These are phyloP conservation scores for Anomalospiza imberbis DNA, from an alignment of 2,797 vertebrate species.

Conservation along the genomic window DNA sequence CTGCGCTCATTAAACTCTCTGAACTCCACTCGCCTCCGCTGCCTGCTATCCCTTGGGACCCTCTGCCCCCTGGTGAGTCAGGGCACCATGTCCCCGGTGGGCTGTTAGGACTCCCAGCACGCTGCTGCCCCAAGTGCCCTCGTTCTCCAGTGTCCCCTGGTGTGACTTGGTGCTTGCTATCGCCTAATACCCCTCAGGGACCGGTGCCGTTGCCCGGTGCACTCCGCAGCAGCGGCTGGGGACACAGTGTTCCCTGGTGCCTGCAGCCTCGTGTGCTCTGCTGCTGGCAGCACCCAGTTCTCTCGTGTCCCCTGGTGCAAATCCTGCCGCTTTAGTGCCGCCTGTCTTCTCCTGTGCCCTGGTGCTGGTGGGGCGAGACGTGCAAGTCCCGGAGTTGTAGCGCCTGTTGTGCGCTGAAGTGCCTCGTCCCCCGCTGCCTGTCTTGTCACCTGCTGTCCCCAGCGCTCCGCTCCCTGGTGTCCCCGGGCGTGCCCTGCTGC, in stretches of 20 bases:
- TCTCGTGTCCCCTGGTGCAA: background rate
- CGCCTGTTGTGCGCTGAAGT: background rate
- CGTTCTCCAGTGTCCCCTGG: background rate
- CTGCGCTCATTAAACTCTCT: slow-evolving; percentile 41
- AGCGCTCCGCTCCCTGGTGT: background rate
- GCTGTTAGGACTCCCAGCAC: background rate
- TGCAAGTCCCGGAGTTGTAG: background rate
- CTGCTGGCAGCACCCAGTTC: background rate
- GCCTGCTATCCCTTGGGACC: background rate
- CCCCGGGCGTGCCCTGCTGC: too few relatives aligned
- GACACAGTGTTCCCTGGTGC: background rate
- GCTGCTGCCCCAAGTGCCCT: background rate
- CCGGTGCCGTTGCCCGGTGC: fast-evolving
- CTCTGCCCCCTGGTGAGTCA: background rate
- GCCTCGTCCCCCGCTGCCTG: background rate
- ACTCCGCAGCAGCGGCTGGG: fast-evolving
- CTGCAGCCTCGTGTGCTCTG: background rate
- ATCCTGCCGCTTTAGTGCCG: background rate
- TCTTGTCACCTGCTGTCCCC: background rate
- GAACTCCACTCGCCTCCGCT: background rate
- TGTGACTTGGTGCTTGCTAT: background rate
- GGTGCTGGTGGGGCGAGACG: background rate
- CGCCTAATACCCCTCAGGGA: background rate
- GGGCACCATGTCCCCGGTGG: background rate
- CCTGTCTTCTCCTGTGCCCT: background rate